phyloP scores from a whole-genome alignment of 2,113 vertebrate genomes.

The Xiphophorus maculatus region DNA sequence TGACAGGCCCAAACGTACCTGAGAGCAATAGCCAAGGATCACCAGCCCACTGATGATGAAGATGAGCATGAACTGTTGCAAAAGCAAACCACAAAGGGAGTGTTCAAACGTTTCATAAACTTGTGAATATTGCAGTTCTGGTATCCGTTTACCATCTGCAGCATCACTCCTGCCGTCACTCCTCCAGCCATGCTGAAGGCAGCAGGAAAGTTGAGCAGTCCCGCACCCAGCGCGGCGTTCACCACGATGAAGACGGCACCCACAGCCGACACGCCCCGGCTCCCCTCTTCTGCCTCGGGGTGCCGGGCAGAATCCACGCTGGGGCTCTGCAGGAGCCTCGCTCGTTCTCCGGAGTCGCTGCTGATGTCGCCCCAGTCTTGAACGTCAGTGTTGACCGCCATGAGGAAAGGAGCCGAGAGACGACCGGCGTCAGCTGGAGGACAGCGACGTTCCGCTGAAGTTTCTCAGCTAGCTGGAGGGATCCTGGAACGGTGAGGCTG shows the following conservation, averaged over 20 bases:
- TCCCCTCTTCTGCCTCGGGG: slow-evolving; percentile 49
- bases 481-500: slow-evolving; percentile 6
- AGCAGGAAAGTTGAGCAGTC: slow-evolving; percentile 95
- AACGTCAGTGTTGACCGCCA: slow-evolving; percentile 86
- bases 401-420: slow-evolving; percentile 53
- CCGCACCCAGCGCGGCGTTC: slow-evolving; percentile 93
- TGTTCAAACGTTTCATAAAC: neutral
- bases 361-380: slow-evolving; percentile 82
- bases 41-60: slow-evolving; percentile 96
- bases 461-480: neutral
- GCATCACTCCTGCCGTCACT: slow-evolving; percentile 83
- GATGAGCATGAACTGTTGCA: slow-evolving; percentile 88
- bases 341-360: slow-evolving; percentile 85
- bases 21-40: slow-evolving; percentile 93
- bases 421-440: neutral
- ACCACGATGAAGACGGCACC: slow-evolving; percentile 95
- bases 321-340: slow-evolving; percentile 91
- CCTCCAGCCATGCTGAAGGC: slow-evolving; percentile 94
- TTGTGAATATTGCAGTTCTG: neutral
- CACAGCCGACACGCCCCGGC: slow-evolving; percentile 70
- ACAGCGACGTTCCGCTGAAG: neutral
- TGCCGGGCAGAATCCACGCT: slow-evolving; percentile 81
- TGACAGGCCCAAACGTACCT: slow-evolving; percentile 76
- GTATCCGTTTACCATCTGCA: slow-evolving; percentile 88
- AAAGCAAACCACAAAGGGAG: neutral